These are phyloP conservation scores for Rhynchonycteris naso DNA, from an alignment of 2,797 vertebrate genomes.

Conservation along the genomic window DNA sequence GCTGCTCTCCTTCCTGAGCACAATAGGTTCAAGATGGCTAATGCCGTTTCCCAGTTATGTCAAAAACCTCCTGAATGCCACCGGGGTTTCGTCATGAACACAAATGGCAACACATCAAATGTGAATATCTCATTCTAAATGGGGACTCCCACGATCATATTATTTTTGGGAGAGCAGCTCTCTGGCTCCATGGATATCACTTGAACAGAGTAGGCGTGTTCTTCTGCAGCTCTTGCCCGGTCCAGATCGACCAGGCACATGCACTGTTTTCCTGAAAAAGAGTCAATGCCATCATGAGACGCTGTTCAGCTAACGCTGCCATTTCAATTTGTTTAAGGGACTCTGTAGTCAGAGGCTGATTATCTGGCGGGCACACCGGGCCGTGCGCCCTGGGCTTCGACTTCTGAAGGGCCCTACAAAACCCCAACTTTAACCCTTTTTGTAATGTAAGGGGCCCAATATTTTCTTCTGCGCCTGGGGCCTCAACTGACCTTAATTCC, in stretches of 20 bases:
- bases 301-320: neutral
- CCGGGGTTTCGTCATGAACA: slow-evolving; percentile 42
- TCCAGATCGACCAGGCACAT: slow-evolving; percentile 98
- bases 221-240: slow-evolving; percentile 94
- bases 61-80: slow-evolving; percentile 67
- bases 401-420: too few relatives aligned
- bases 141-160: slow-evolving; percentile 93
- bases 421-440: too few relatives aligned
- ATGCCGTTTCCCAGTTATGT: slow-evolving; percentile 56
- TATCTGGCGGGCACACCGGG: too few relatives aligned
- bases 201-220: slow-evolving; percentile 89
- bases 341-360: rapidly evolving
- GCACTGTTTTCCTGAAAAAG: slow-evolving; percentile 90
- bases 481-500: too few relatives aligned
- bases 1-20: slow-evolving; percentile 63
- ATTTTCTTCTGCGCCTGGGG: too few relatives aligned
- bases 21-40: slow-evolving; percentile 60
- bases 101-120: slow-evolving; percentile 41
- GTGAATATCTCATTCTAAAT: slow-evolving; percentile 65
- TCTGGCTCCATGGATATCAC: slow-evolving; percentile 98
- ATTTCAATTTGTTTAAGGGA: neutral
- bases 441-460: too few relatives aligned
- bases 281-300: slow-evolving; percentile 49
- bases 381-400: too few relatives aligned
- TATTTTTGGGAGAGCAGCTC: slow-evolving; percentile 98